phyloP scores from a whole-genome alignment of 2,797 vertebrate genomes.

The Antrozous pallidus region DNA sequence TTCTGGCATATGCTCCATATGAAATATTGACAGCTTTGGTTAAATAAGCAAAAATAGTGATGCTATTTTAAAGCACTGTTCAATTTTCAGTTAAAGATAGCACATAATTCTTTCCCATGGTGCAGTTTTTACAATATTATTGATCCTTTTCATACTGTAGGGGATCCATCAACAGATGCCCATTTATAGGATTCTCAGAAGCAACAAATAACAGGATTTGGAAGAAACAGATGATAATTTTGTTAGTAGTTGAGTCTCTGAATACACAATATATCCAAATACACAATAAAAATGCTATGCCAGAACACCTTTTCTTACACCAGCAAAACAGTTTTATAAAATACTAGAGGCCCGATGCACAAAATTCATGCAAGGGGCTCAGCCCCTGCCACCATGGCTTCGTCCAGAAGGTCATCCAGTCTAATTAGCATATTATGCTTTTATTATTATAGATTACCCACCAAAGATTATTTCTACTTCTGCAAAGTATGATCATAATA shows the following conservation, averaged over 20 bases:
- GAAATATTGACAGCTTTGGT: slow-evolving; percentile 81
- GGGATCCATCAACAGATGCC: slow-evolving; percentile 78
- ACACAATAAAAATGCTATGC: neutral
- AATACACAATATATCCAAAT: slow-evolving; percentile 41
- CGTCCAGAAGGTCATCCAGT: no score
- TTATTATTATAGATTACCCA: neutral
- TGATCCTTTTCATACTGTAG: slow-evolving; percentile 82
- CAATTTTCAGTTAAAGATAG: slow-evolving; percentile 86
- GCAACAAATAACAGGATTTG: slow-evolving; percentile 78
- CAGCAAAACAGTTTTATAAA: slow-evolving; percentile 54
- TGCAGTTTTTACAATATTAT: slow-evolving; percentile 81
- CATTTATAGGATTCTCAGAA: slow-evolving; percentile 78
- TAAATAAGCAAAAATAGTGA: slow-evolving; percentile 85
- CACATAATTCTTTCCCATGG: slow-evolving; percentile 81
- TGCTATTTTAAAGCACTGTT: slow-evolving; percentile 82
- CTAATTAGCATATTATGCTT: no score
- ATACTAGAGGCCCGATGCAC: neutral
- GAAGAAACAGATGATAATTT: slow-evolving; percentile 77
- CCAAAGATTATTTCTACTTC: neutral
- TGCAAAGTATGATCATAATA: neutral
- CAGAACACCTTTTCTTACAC: slow-evolving; percentile 47
- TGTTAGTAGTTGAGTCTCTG: slow-evolving; percentile 68
- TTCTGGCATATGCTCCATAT: slow-evolving; percentile 67
- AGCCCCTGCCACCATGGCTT: no score
- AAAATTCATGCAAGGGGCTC: no score